Percentiles rank a stretch among this genome's conserved stretches.
Conservation (phyloP, 2,113 vertebrate genomes). For the Pseudorhombus dupliciocellatus region DNA sequence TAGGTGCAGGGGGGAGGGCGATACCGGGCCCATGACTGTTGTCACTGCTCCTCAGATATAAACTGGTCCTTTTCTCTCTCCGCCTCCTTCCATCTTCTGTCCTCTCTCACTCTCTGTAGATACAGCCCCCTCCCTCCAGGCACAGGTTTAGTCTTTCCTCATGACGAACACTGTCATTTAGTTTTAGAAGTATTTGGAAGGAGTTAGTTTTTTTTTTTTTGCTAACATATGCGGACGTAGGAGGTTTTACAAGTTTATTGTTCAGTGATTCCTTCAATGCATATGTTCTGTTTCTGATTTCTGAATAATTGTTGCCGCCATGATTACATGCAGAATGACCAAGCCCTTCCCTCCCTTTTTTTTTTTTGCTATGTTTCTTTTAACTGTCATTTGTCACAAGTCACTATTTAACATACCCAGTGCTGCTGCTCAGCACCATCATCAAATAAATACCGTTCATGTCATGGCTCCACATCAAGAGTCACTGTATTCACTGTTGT, state of each 20-base stretch:
- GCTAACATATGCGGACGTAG: conserved; percentile 48
- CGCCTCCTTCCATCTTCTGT: conserved; percentile 18
- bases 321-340: conserved; percentile 33
- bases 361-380: conserved; percentile 31
- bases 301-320: conserved; percentile 61
- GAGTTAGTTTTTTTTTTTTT: conserved; percentile 15
- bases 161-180: conserved; percentile 51
- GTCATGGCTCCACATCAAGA: conserved; percentile 23
- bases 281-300: conserved; percentile 50
- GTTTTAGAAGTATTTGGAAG: conserved; percentile 53
- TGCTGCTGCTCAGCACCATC: conserved; percentile 48
- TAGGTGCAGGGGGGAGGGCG: conserved; percentile 33
- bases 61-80: conserved; percentile 34
- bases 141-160: conserved; percentile 39
- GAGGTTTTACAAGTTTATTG: conserved; percentile 34
- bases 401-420: conserved; percentile 51
- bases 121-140: conserved; percentile 20
- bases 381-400: conserved; percentile 21
- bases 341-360: not conserved
- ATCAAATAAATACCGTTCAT: conserved; percentile 30
- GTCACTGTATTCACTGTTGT: conserved; percentile 33
- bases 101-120: conserved; percentile 43
- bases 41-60: conserved; percentile 36
- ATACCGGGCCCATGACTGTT: conserved; percentile 61
- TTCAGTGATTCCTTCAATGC: conserved; percentile 51